Base-by-base conservation (phyloP, 2,888 invertebrate genomes). In the Pycnomerus fuliginosus region DNA sequence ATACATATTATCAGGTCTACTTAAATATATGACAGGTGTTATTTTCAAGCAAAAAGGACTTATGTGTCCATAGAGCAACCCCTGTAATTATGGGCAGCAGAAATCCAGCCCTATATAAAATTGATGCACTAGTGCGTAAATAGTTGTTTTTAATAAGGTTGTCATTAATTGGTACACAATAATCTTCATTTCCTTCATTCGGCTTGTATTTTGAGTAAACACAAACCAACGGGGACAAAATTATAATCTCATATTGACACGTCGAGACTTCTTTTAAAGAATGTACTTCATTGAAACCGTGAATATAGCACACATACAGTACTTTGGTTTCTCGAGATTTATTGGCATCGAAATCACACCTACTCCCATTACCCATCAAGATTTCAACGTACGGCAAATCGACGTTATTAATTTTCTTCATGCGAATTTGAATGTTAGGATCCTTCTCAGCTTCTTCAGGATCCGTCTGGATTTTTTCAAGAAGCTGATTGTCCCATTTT, bases 161-260 rank as follows among this genome's bases (percentile, higher is more conserved):
- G 7, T 77, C 80, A 1, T 76, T 80, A 0, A 84, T 57, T 1
- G 91, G 84, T 8, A 80, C 65, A 62, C 92, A 92, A 56, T 81
- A 84, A 15, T 92, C 89, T 13, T 79, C 74, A 58, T 88, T 84
- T 66, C 90, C 90, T 56, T 88, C 87, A 62, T 84, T 83, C 0
- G 88, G 84, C 60, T 85, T 86, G 64, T 89, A 99, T 47, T 84
- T 83, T 0, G 96, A 95, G 76, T 97, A 96, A 20, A 78, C 76
- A 65, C 99, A 99, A 1, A 99, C 76, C 5, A 86, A 72, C 0
- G 90, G 86, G 0, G 96, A 91, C 13, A 96, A 76, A 8, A 98
- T 87, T 8, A 97, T 83, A 1, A 85, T 85, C 72, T 97, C 96
- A 68, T 98, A 98, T 69, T 93, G 90, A 66, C 98, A 98, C 0